phyloP scores from a whole-genome alignment of 2,113 vertebrate species.

The Nothobranchius furzeri region DNA sequence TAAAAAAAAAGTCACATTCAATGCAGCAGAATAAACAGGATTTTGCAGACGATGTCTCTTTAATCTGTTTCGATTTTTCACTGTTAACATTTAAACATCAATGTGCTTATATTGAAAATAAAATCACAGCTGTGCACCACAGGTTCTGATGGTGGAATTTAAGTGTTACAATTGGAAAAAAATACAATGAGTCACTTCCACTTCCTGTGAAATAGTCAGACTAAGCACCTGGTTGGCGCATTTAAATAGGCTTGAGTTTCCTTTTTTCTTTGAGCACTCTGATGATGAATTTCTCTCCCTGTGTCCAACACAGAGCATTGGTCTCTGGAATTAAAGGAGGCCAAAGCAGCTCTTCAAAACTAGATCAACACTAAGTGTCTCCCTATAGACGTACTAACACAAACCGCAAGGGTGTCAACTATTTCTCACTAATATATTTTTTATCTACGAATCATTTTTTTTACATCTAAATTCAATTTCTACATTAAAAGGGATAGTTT shows the following conservation, averaged over 20 bases:
- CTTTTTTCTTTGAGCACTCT: slow-evolving; percentile 34
- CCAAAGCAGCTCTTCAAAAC: slow-evolving; percentile 68
- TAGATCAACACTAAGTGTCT: slow-evolving; percentile 69
- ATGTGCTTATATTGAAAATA: slow-evolving; percentile 16
- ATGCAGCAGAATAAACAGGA: slow-evolving; percentile 16
- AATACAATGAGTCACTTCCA: slow-evolving; percentile 26
- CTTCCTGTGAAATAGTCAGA: slow-evolving; percentile 40
- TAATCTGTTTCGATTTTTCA: slow-evolving; percentile 3
- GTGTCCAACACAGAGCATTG: slow-evolving; percentile 54
- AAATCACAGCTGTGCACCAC: slow-evolving; percentile 7
- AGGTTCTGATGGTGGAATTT: slow-evolving; percentile 8
- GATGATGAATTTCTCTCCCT: slow-evolving; percentile 67
- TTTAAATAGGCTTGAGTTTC: slow-evolving; percentile 65
- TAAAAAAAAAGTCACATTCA: slow-evolving; percentile 8
- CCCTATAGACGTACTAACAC: slow-evolving; percentile 46
- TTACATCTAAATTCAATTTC: background rate
- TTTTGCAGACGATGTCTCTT: background rate
- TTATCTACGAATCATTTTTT: background rate
- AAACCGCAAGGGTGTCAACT: slow-evolving; percentile 18
- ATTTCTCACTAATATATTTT: background rate
- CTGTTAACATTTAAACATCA: slow-evolving; percentile 26
- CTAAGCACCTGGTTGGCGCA: slow-evolving; percentile 46
- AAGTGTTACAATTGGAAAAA: slow-evolving; percentile 32
- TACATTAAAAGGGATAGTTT: background rate
- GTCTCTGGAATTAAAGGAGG: slow-evolving; percentile 69